Percentiles rank a stretch among this genome's conserved stretches.
phyloP scores from a whole-genome alignment of 2,797 vertebrate genomes.

The Paguma larvata region DNA sequence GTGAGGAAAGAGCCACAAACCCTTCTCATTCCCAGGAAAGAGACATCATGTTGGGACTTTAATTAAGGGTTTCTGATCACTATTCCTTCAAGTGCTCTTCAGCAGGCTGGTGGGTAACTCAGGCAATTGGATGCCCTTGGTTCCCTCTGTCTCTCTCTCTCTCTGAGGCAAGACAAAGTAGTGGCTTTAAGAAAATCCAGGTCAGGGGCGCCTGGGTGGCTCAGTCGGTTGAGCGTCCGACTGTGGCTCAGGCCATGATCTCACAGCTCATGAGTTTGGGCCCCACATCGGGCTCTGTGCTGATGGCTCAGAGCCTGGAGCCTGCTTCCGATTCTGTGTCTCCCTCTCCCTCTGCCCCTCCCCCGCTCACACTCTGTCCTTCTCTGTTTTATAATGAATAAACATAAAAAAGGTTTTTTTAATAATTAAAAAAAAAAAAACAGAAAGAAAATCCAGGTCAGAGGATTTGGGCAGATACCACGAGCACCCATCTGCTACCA shows the following conservation, averaged over 20 bases:
- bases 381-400: no score
- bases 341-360: no score
- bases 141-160: conserved; percentile 41
- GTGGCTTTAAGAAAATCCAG: conserved; percentile 83
- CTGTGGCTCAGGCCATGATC: no score
- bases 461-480: conserved; percentile 55
- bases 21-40: conserved; percentile 35
- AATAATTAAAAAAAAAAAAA: no score
- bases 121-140: conserved; percentile 62
- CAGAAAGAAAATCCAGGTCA: conserved; percentile 82
- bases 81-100: conserved; percentile 75
- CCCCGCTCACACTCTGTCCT: no score
- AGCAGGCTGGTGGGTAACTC: not conserved
- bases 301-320: no score
- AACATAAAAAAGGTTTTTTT: no score
- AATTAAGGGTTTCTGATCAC: conserved; percentile 77
- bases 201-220: not conserved
- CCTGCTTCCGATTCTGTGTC: no score
- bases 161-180: conserved; percentile 42
- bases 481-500: conserved; percentile 74
- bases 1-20: not conserved
- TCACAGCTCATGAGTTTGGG: no score
- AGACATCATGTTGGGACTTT: conserved; percentile 64
- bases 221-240: no score
- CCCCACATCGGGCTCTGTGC: no score